Conservation (phyloP, 37 sponge, comb jelly and placozoan genomes). For the Cliona cf. orientalis region DNA sequence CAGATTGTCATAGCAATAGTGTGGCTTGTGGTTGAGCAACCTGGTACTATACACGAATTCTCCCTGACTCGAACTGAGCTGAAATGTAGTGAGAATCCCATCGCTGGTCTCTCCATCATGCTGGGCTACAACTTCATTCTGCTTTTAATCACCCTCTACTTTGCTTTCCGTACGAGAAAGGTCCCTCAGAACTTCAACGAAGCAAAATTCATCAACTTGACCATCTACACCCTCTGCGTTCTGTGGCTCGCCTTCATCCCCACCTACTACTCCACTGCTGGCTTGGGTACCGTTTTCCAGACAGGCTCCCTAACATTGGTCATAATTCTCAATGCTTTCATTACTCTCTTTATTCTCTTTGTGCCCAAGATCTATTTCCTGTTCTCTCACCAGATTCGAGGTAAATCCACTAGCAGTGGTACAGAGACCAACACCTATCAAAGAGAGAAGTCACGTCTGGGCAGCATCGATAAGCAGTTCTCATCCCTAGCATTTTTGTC, state of each 20-base stretch:
- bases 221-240: constrained; percentile 34
- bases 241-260: constrained; percentile 74
- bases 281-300: constrained; percentile 24
- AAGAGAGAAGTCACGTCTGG: no score
- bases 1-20: constrained; percentile 51
- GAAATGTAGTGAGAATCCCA: constrained; percentile 29
- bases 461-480: no score
- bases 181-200: constrained; percentile 77
- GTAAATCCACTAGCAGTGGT: no score
- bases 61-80: neutral
- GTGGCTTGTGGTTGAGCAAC: constrained; percentile 34
- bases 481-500: no score
- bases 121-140: constrained; percentile 55
- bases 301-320: constrained; percentile 46
- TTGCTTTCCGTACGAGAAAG: constrained; percentile 51
- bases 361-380: constrained; percentile 47
- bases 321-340: constrained; percentile 58
- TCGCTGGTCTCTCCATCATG: constrained; percentile 11
- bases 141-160: constrained; percentile 51
- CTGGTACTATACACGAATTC: neutral
- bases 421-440: no score
- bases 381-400: no score
- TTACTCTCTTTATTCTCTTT: constrained; percentile 34
- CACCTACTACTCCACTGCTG: constrained; percentile 34
- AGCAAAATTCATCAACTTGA: constrained; percentile 59